Conservation (phyloP, 1,140 invertebrate species). For the Vanessa atalanta region DNA sequence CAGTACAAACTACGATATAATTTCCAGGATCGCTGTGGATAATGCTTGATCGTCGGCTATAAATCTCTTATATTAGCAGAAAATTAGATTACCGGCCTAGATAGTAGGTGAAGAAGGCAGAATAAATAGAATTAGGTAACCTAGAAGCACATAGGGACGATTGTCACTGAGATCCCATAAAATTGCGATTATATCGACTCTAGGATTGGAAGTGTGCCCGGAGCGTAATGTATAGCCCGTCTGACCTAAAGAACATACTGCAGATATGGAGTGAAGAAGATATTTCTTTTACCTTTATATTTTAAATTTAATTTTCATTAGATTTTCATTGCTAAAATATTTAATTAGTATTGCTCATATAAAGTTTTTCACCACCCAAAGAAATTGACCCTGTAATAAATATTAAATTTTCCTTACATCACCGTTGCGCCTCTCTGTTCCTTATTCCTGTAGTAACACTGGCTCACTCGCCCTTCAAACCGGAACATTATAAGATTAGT, state of each 20-base stretch:
- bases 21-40: conserved; percentile 2
- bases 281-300: not conserved
- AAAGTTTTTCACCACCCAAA: no score
- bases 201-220: conserved; percentile 53
- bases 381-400: no score
- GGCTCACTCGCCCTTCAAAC: no score
- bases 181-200: conserved; percentile 50
- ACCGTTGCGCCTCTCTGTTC: no score
- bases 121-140: conserved; percentile 45
- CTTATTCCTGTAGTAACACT: no score
- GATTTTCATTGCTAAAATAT: no score
- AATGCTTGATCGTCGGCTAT: conserved; percentile 17
- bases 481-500: no score
- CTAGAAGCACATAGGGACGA: conserved; percentile 32
- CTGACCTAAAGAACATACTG: conserved; percentile 25
- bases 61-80: conserved; percentile 28
- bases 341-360: no score
- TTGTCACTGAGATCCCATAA: conserved; percentile 44
- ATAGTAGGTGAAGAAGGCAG: conserved; percentile 25
- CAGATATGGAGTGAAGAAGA: not conserved
- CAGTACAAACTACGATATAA: not conserved
- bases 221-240: conserved; percentile 20
- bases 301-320: not conserved
- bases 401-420: no score
- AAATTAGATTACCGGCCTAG: conserved; percentile 29